Base-by-base conservation (phyloP, 2,888 invertebrate species). In the Drepana falcataria region DNA sequence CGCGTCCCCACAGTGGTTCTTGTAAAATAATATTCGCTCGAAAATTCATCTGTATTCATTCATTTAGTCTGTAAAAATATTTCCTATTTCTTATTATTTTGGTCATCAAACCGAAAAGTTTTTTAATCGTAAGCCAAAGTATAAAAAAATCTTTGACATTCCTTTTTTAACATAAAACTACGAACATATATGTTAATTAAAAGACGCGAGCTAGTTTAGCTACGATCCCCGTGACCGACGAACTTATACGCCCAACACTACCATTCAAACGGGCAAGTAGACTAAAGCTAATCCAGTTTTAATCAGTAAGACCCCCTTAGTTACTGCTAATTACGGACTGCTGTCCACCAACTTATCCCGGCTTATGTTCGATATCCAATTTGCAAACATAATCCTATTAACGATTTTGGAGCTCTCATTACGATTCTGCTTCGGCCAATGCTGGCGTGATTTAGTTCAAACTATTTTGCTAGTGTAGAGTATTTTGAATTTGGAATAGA, bases 311-410 rank as follows among this genome's bases (percentile, higher is more conserved):
- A 81, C 80, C 81, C 82, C 75, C 81, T 83, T 82, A 85, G 81
- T 84, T 85, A 81, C 83, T 86, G 83, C 85, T 89, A 87, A 89
- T 90, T 87, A 88, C 79, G 69, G 76, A 82, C 83, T 79, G 79
- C 80, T 76, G 71, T 79, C 85, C 82, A 69, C 81, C 66, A 78
- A 84, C 83, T 87, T 84, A 81, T 69, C 69, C 70, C 62, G 77
- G 84, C 79, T 87, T 85, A 83, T 78, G 71, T 71, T 79, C 83
- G 78, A 85, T 87, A 87, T 85, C 86, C 85, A 87, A 86, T 88
- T 88, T 83, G 77, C 78, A 62, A 71, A 65, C 71, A 82, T 83
- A 84, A 87, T 87, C 85, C 86, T 76, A 79, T 87, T 85, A 85
- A 79, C 78, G 79, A 82, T 83, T 86, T 82, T 81, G 69, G 72